phyloP scores from a whole-genome alignment of 53 echinoderm and acorn worm genomes.

The Hippasteria phrygiana region DNA sequence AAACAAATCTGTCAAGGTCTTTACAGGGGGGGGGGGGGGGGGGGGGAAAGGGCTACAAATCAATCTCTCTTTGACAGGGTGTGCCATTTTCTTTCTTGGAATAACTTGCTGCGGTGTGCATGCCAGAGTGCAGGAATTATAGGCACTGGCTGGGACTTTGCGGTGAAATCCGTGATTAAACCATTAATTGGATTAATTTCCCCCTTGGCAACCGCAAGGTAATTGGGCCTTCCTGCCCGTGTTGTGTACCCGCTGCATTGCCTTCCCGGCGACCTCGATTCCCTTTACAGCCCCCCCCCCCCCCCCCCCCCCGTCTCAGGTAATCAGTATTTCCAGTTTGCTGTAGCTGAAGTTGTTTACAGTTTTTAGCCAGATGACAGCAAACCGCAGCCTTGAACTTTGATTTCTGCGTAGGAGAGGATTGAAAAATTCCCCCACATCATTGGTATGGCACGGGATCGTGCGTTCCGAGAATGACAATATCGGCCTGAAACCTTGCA shows the following conservation, averaged over 20 bases:
- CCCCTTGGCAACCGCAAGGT: neutral
- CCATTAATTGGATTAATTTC: constrained; percentile 20
- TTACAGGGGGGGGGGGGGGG: no score
- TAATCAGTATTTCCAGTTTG: neutral
- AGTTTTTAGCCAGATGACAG: neutral
- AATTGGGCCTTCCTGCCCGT: constrained; percentile 20
- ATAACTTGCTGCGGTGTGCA: no score
- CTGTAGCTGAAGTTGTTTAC: neutral
- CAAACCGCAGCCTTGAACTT: neutral
- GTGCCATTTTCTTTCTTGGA: neutral
- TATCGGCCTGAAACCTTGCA: neutral
- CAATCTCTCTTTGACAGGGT: neutral
- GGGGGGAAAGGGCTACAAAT: no score
- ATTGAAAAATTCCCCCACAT: neutral
- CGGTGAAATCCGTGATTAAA: no score
- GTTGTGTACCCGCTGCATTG: neutral
- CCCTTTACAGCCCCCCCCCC: neutral
- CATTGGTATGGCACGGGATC: neutral
- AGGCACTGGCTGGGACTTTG: no score
- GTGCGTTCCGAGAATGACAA: neutral
- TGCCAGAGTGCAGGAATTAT: no score
- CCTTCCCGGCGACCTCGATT: neutral
- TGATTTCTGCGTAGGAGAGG: neutral
- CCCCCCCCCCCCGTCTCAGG: neutral
- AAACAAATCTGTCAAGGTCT: no score